These are phyloP conservation scores for Ichneumoninae sp. DNA, from an alignment of 2,888 invertebrate genomes.

Conservation along the genomic window DNA sequence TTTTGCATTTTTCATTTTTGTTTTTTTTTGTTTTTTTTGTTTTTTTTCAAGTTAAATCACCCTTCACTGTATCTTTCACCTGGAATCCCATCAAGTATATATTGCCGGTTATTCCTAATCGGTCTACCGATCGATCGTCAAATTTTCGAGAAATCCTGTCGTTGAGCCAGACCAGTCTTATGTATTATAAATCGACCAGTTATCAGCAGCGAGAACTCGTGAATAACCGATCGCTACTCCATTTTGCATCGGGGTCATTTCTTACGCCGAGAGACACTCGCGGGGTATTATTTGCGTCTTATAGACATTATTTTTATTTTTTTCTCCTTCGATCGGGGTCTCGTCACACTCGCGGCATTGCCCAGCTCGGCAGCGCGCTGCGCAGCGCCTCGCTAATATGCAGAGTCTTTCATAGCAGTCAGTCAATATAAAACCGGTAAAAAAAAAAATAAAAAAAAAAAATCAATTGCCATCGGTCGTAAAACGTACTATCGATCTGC, in stretches of 20 bases:
- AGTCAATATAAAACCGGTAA: conserved; percentile 72
- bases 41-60: background rate
- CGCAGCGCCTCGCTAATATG: conserved; percentile 59
- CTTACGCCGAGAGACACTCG: conserved; percentile 26
- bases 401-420: conserved; percentile 81
- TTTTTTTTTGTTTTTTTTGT: background rate
- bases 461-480: conserved; percentile 31
- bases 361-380: too few species aligned
- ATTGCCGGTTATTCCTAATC: conserved; percentile 24
- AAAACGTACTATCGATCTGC: background rate
- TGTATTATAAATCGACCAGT: conserved; percentile 24
- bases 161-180: conserved; percentile 27
- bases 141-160: conserved; percentile 3
- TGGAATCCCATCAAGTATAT: conserved; percentile 40
- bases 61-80: background rate
- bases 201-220: conserved; percentile 24
- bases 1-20: background rate
- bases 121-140: conserved; percentile 17
- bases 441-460: conserved; percentile 13
- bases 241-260: conserved; percentile 41
- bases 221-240: conserved; percentile 49
- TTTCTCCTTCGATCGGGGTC: too few species aligned
- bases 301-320: background rate
- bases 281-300: conserved; percentile 24
- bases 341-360: conserved; percentile 1